A percentile compares a stretch with the other conserved stretches of the same genome.
phyloP scores from a whole-genome alignment of 2,113 vertebrate species.

The Apteryx owenii region DNA sequence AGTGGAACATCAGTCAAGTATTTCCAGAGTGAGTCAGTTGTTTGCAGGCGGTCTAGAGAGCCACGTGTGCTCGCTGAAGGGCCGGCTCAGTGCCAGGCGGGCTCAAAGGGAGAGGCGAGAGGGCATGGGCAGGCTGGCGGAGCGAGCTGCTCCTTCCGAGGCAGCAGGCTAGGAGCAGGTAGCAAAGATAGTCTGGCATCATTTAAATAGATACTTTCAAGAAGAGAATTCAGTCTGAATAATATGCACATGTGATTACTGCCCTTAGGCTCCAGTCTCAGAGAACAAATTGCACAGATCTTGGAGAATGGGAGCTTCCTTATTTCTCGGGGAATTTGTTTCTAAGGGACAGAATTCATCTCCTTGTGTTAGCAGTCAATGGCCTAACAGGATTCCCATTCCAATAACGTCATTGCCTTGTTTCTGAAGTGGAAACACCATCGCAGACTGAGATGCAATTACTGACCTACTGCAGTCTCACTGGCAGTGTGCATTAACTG shows the following conservation, averaged over 20 bases:
- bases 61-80: not conserved
- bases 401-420: not conserved
- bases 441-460: not conserved
- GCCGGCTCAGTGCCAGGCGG: not conserved
- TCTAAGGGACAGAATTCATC: not conserved
- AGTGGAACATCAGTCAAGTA: constrained; percentile 61
- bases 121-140: not conserved
- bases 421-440: not conserved
- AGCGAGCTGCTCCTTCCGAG: not conserved
- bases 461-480: not conserved
- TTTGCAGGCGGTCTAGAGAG: constrained; percentile 33
- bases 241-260: constrained; percentile 22
- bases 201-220: not conserved
- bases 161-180: not conserved
- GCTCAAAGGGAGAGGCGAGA: not conserved
- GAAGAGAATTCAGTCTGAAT: constrained; percentile 27
- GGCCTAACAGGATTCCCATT: not conserved
- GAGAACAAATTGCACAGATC: not conserved
- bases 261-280: constrained; percentile 7
- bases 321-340: not conserved
- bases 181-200: not conserved
- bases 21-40: constrained; percentile 52
- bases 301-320: not conserved
- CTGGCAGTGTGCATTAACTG: not conserved
- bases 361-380: not conserved